Percentiles rank a stretch among this genome's conserved stretches.
Conservation (phyloP, 2,888 invertebrate genomes). For the Lepidocyrtinus sp. region DNA sequence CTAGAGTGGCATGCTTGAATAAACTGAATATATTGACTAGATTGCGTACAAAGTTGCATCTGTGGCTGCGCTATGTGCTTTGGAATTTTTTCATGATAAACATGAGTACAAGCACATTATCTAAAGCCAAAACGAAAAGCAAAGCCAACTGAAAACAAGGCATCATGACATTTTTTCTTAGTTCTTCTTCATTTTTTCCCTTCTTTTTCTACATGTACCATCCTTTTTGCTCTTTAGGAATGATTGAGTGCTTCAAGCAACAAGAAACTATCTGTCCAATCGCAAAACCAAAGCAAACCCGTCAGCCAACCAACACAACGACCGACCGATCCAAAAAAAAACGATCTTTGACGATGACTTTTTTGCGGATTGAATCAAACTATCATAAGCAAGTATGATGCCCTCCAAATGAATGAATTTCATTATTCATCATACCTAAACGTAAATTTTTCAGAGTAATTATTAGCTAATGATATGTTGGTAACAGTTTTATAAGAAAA, state of each 20-base stretch:
- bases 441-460: no score
- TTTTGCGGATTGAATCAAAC: background rate
- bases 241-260: constrained; percentile 29
- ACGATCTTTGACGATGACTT: no score
- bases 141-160: background rate
- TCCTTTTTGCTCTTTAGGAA: background rate
- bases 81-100: constrained; percentile 6
- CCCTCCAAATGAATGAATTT: no score
- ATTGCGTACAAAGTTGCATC: background rate
- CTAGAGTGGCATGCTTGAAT: constrained; percentile 9
- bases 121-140: background rate
- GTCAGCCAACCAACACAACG: background rate
- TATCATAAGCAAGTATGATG: no score
- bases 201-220: no score
- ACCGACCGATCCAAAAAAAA: no score
- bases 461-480: no score
- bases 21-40: background rate
- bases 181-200: constrained; percentile 1
- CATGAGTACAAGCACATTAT: background rate
- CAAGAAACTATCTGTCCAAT: constrained; percentile 48
- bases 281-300: constrained; percentile 32
- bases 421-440: no score
- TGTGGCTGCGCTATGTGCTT: no score
- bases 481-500: no score
- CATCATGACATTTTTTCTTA: constrained; percentile 4